Conservation (phyloP, 2,888 invertebrate species). For the Nebria brevicollis region DNA sequence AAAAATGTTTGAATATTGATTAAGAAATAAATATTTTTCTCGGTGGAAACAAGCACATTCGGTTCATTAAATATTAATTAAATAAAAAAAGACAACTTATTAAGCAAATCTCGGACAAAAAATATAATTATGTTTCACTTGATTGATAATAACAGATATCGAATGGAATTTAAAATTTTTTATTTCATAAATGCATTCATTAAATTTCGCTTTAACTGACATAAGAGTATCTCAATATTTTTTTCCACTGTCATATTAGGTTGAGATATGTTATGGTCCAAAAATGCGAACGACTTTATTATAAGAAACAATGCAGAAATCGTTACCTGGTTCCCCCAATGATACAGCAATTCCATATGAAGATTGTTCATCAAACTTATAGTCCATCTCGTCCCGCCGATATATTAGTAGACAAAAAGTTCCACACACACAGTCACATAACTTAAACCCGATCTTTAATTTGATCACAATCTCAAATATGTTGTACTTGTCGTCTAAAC, state of each 20-base stretch:
- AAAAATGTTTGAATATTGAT: no score
- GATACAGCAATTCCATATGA: not conserved
- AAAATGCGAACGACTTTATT: not conserved
- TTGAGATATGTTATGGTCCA: not conserved
- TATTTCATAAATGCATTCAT: not conserved
- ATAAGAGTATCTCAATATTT: not conserved
- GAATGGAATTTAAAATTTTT: not conserved
- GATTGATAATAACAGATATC: not conserved
- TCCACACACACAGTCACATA: slow-evolving; percentile 16
- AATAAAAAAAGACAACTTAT: no score
- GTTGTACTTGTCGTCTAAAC: slow-evolving; percentile 35
- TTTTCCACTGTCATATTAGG: not conserved
- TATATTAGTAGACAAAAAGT: not conserved
- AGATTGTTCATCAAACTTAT: not conserved
- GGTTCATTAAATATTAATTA: no score
- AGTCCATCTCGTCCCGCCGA: not conserved
- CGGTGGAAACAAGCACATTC: no score
- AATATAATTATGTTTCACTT: not conserved
- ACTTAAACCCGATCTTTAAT: slow-evolving; percentile 39
- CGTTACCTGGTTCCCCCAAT: not conserved
- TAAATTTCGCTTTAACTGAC: not conserved
- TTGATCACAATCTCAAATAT: slow-evolving; percentile 42
- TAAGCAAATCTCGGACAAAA: not conserved
- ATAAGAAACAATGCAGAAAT: slow-evolving; percentile 1
- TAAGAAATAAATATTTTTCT: no score